Percentiles rank a stretch among this genome's conserved stretches.
Conservation (phyloP, 2,113 vertebrate genomes). For the Pseudolaguvia tuberculata region DNA sequence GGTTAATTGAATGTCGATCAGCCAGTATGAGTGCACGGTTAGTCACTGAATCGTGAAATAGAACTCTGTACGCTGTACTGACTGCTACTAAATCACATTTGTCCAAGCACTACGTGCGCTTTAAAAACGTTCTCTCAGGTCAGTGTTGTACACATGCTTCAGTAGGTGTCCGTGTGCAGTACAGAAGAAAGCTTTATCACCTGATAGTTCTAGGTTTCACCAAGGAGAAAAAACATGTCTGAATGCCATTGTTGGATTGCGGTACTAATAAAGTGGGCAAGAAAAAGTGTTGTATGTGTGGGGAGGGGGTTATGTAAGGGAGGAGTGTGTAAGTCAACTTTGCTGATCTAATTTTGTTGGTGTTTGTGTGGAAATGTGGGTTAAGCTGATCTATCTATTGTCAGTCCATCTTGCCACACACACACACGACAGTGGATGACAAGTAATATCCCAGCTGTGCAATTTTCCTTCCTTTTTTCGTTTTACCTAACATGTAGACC, state of each 20-base stretch:
- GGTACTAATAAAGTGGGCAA: too few relatives aligned
- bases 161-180: too few relatives aligned
- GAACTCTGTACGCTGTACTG: conserved; percentile 50
- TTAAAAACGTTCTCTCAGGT: neutral
- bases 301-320: neutral
- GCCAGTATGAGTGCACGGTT: conserved; percentile 35
- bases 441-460: conserved; percentile 6
- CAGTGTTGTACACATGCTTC: neutral
- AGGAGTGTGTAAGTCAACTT: conserved; percentile 51
- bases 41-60: conserved; percentile 55
- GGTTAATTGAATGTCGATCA: conserved; percentile 59
- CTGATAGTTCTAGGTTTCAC: conserved; percentile 8
- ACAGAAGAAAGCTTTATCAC: neutral
- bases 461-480: neutral
- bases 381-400: conserved; percentile 61
- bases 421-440: neutral
- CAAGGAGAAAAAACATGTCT: neutral
- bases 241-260: neutral
- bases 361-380: conserved; percentile 62
- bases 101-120: neutral
- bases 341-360: conserved; percentile 44
- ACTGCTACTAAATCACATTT: conserved; percentile 33
- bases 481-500: neutral
- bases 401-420: neutral
- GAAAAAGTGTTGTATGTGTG: conserved; percentile 8